A percentile compares a stretch with the other conserved stretches of the same genome.
phyloP scores from a whole-genome alignment of 2,113 vertebrate genomes.

The Choloepus hoffmanni region DNA sequence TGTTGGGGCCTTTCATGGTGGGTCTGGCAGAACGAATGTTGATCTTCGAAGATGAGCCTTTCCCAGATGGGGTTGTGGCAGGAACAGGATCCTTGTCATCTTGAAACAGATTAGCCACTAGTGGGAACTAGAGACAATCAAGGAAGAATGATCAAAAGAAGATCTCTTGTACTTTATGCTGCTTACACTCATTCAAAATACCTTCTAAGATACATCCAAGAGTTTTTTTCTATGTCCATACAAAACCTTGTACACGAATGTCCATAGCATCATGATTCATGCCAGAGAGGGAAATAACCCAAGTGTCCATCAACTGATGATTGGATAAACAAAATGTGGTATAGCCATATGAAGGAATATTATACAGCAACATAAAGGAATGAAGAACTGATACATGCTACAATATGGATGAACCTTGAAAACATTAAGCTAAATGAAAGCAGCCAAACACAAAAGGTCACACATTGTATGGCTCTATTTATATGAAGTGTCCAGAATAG shows the following conservation, averaged over 20 bases:
- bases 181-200: neutral
- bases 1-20: conserved; percentile 90
- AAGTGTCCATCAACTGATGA: too few relatives aligned
- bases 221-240: neutral
- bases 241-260: fast-evolving
- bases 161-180: neutral
- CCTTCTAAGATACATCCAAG: neutral
- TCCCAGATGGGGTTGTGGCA: conserved; percentile 49
- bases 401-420: neutral
- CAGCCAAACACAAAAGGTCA: too few relatives aligned
- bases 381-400: too few relatives aligned
- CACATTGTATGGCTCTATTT: too few relatives aligned
- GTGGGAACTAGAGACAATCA: conserved; percentile 88
- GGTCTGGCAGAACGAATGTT: conserved; percentile 90
- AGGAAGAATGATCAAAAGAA: neutral
- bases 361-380: neutral
- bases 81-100: conserved; percentile 86
- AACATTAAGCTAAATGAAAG: neutral
- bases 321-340: fast-evolving
- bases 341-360: fast-evolving
- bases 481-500: neutral
- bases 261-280: neutral
- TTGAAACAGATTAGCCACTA: conserved; percentile 94
- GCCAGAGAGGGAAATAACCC: neutral
- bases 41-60: conserved; percentile 84